Percentiles rank a stretch among this genome's conserved stretches.
Conservation (phyloP, 2,113 vertebrate species). For the Macrotis lagotis region DNA sequence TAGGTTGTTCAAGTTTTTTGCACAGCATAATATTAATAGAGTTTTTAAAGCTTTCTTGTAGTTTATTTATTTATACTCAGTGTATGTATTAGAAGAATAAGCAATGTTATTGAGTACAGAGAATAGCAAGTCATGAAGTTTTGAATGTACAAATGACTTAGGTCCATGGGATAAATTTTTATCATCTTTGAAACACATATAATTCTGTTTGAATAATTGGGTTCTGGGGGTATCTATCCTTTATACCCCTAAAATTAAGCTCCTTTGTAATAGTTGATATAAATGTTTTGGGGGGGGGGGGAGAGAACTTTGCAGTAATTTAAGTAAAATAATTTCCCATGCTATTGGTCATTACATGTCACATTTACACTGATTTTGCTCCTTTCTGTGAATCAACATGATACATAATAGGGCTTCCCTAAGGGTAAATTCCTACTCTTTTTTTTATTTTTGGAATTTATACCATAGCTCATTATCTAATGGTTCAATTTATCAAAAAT, state of each 20-base stretch:
- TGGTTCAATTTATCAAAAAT: conserved; percentile 64
- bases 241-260: conserved; percentile 67
- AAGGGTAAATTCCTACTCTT: conserved; percentile 73
- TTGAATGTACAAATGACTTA: conserved; percentile 85
- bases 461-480: conserved; percentile 69
- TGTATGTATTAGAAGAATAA: conserved; percentile 82
- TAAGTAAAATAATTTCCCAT: conserved; percentile 74
- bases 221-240: conserved; percentile 73
- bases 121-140: conserved; percentile 78
- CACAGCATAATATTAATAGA: conserved; percentile 85
- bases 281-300: conserved; percentile 75
- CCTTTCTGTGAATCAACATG: conserved; percentile 79
- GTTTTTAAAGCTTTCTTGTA: conserved; percentile 84
- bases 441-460: conserved; percentile 79
- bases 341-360: conserved; percentile 77
- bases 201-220: conserved; percentile 70
- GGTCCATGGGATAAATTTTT: conserved; percentile 73
- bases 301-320: conserved; percentile 78
- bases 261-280: conserved; percentile 75
- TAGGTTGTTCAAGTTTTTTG: conserved; percentile 85
- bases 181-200: conserved; percentile 72
- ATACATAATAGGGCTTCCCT: conserved; percentile 68
- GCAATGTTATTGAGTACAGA: conserved; percentile 74
- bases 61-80: conserved; percentile 88
- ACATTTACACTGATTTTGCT: conserved; percentile 77